These are phyloP conservation scores for Temnothorax unifasciatus DNA, from an alignment of 2,888 invertebrate genomes.

Conservation along the genomic window DNA sequence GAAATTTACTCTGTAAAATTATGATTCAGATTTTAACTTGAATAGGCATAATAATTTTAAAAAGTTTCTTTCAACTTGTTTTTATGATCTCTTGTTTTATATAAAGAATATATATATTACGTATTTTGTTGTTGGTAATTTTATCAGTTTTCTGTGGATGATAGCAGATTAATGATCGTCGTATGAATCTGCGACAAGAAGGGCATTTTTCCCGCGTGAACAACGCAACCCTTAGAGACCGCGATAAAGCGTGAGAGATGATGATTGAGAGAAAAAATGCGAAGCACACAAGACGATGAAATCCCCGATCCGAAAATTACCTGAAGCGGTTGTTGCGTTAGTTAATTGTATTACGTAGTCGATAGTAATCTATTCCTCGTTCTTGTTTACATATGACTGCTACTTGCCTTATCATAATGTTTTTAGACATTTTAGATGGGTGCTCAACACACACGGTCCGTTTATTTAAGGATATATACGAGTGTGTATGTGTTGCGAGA, in stretches of 20 bases:
- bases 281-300: conserved; percentile 44
- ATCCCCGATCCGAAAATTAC: conserved; percentile 58
- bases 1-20: background rate
- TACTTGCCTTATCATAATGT: conserved; percentile 80
- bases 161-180: conserved; percentile 15
- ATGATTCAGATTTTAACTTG: background rate
- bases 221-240: background rate
- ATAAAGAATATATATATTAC: background rate
- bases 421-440: conserved; percentile 79
- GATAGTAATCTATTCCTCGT: conserved; percentile 62
- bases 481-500: conserved; percentile 29
- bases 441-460: conserved; percentile 79
- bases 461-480: conserved; percentile 71
- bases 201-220: conserved; percentile 2
- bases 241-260: conserved; percentile 11
- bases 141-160: background rate
- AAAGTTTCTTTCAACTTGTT: background rate
- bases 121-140: background rate
- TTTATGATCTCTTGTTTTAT: background rate
- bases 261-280: conserved; percentile 31
- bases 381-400: conserved; percentile 71
- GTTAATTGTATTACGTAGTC: conserved; percentile 63
- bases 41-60: background rate
- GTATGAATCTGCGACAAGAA: conserved; percentile 3
- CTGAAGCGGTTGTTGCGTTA: conserved; percentile 52